Evolutionary conservation across 2,113 vertebrate genomes (phyloP).

Genomic region (Hiodon alosoides): DNA sequence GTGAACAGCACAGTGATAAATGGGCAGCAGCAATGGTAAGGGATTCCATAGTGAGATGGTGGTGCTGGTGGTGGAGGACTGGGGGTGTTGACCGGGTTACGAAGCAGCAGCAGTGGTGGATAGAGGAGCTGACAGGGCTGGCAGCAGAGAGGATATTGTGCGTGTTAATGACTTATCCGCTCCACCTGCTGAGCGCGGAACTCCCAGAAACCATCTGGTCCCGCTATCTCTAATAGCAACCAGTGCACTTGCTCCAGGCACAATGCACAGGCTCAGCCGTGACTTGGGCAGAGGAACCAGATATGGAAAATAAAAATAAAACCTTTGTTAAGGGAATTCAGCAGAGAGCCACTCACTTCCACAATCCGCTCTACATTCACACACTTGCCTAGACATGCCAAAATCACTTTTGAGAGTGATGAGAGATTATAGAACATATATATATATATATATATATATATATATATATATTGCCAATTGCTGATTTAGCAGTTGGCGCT

Average conservation of each 20-base stretch:
- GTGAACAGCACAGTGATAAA: neutral
- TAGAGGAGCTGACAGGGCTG: neutral
- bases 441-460: no score
- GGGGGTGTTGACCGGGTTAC: no score
- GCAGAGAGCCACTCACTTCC: neutral
- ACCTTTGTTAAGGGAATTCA: neutral
- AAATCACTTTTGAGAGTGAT: no score
- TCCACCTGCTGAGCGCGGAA: conserved; percentile 8
- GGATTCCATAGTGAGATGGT: neutral
- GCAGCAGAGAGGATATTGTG: neutral
- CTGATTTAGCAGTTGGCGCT: no score
- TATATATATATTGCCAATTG: no score
- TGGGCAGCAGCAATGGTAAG: neutral
- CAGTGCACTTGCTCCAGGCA: neutral
- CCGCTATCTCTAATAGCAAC: conserved; percentile 10
- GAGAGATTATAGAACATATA: no score
- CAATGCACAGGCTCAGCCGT: neutral
- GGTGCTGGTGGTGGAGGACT: no score
- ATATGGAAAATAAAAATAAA: neutral
- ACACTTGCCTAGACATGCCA: neutral
- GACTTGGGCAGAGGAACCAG: neutral
- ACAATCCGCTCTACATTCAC: neutral
- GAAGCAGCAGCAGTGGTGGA: neutral
- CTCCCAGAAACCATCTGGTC: conserved; percentile 21
- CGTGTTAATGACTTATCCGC: neutral